Base-by-base conservation (phyloP, 2,888 invertebrate genomes). In the Odontothrips loti region DNA sequence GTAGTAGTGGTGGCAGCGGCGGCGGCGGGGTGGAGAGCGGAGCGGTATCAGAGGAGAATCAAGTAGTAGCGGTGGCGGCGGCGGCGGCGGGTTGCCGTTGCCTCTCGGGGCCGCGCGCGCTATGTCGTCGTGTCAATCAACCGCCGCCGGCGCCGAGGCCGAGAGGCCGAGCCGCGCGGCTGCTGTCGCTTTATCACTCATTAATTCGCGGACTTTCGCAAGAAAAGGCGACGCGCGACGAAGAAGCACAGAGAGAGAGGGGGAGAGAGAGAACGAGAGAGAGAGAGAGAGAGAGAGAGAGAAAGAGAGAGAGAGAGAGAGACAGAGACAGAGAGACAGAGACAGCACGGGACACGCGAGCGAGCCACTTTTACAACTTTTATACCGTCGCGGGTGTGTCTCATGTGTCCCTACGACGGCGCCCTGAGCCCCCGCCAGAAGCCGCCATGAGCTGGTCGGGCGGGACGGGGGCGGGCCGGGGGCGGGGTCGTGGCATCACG, bases 361-460 rank as follows among this genome's bases (percentile, higher is more conserved):
- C 68, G 12, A 27, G 68, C 68, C 68, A 75, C 68, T 75, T 75
- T 75, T 75, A 27, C 68, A 75, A 75, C 12, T 75, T 75, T 75
- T 23, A 75, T 75, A 27, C 27, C 68, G 68, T 27, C 58, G 58
- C 58, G n/a, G 58, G 58, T 58, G 34, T 43, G 34, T 43, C 34
- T 43, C 34, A 43, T 43, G 34, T 58, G 58, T 17, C 58, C 6
- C 17, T 15, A 15, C 58, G 23, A 27, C 68, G 1, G 12, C 68
- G 68, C 68, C 68, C 23, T 12, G 27, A 12, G 23, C 27, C 68
- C 23, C 68, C 68, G 15, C 15, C 68, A 11, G 68, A 20, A n/a
- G n/a, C 17, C 58, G 58, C 27, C 68, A 23, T 23, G 68, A 12
- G 23, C 68, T 27, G 23, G 68, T 23, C 20, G 9, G 68, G 68